Evolutionary conservation across 2,113 vertebrate genomes (phyloP).

Genomic region (Coryphaenoides rupestris): DNA sequence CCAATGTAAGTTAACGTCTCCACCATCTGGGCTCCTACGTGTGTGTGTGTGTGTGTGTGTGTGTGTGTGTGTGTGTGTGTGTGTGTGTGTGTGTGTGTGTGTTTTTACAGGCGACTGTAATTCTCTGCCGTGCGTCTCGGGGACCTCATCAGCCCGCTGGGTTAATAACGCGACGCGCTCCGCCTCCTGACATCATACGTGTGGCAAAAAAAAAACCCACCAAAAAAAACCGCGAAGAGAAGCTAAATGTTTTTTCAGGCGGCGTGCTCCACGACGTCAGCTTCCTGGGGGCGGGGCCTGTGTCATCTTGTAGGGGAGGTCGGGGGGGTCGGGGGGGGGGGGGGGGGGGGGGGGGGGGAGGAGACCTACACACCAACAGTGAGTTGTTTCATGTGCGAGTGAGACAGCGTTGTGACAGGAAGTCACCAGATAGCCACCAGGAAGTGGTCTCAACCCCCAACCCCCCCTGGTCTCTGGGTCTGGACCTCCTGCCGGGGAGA

Average conservation of each 20-base stretch:
- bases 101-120: neutral
- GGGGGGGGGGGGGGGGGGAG: neutral
- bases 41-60: neutral
- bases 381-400: conserved; percentile 16
- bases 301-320: neutral
- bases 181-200: no score
- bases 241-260: neutral
- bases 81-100: no score
- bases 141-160: no score
- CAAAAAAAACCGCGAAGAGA: neutral
- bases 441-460: no score
- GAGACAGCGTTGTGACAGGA: conserved; percentile 50
- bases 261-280: neutral
- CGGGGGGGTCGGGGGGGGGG: neutral
- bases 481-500: conserved; percentile 26
- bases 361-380: conserved; percentile 25
- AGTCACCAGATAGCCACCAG: conserved; percentile 17
- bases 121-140: no score
- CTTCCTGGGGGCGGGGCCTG: conserved; percentile 22
- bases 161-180: no score
- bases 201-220: neutral
- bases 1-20: conserved; percentile 70
- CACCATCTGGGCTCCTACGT: neutral
- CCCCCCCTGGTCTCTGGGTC: conserved; percentile 30
- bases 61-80: no score